These are phyloP conservation scores for Tiliqua scincoides DNA, from an alignment of 2,113 vertebrate species.

Conservation along the genomic window DNA sequence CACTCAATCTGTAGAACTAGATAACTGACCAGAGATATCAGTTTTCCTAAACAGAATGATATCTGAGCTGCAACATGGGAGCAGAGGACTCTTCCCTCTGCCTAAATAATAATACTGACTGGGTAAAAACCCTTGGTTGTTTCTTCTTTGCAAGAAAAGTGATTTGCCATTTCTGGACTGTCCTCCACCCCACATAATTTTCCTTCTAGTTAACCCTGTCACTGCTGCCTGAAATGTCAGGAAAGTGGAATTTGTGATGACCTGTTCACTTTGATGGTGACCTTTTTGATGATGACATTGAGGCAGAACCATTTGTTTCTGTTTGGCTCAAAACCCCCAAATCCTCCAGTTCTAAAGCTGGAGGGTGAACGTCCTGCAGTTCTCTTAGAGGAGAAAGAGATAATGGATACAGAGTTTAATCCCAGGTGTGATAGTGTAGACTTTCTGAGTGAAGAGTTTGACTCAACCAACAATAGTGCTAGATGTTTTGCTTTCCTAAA, in stretches of 20 bases:
- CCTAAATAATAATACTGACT: neutral
- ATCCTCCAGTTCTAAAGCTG: too few relatives aligned
- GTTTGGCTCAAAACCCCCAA: too few relatives aligned
- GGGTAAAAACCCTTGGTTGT: neutral
- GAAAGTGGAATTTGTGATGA: neutral
- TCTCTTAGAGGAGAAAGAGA: too few relatives aligned
- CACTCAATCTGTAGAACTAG: neutral
- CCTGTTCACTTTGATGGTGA: neutral
- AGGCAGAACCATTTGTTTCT: neutral
- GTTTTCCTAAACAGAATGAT: neutral
- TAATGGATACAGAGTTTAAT: too few relatives aligned
- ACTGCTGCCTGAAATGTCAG: neutral
- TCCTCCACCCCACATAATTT: neutral
- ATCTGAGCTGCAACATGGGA: neutral
- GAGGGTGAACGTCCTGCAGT: too few relatives aligned
- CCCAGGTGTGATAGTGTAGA: too few relatives aligned
- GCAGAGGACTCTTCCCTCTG: neutral
- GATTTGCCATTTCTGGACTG: neutral
- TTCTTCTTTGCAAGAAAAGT: neutral
- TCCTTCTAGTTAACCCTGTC: neutral
- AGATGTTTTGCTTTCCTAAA: too few relatives aligned
- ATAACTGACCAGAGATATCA: neutral
- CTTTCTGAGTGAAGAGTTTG: too few relatives aligned
- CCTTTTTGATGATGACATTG: neutral
- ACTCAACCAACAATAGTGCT: too few relatives aligned